Evolutionary conservation across 1,140 invertebrate genomes (phyloP).

Genomic region (Megalonaias nervosa): DNA sequence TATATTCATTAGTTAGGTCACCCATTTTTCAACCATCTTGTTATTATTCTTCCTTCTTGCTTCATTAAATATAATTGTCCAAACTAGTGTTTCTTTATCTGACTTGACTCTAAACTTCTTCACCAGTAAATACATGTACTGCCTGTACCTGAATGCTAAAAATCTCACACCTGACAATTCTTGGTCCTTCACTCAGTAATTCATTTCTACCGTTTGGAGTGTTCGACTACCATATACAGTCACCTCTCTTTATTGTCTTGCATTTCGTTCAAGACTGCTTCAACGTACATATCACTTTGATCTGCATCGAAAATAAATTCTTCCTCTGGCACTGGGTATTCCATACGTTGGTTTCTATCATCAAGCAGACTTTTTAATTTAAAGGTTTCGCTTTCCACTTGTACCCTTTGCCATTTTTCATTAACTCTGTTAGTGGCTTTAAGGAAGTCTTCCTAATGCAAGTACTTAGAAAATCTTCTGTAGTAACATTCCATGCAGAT

Average conservation of each 20-base stretch:
- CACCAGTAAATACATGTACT: conserved; percentile 37
- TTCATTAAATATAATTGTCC: conserved; percentile 32
- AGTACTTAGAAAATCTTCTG: conserved; percentile 18
- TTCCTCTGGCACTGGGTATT: conserved; percentile 13
- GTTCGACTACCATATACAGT: conserved; percentile 21
- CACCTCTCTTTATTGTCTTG: conserved; percentile 28
- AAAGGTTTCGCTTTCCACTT: conserved; percentile 9
- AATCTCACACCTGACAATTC: conserved; percentile 44
- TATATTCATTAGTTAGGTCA: conserved; percentile 49
- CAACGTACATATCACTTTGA: conserved; percentile 47
- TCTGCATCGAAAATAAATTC: conserved; percentile 57
- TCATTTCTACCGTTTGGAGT: conserved; percentile 26
- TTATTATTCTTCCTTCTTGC: conserved; percentile 45
- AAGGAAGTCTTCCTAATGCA: conserved; percentile 28
- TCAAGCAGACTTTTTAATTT: too few species aligned
- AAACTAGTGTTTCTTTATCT: conserved; percentile 37
- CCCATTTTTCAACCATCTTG: conserved; percentile 48
- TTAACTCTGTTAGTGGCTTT: conserved; percentile 34
- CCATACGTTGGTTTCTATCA: conserved; percentile 35
- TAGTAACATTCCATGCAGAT: conserved; percentile 27
- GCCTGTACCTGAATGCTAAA: conserved; percentile 34
- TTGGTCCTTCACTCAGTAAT: conserved; percentile 42
- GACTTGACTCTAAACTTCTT: conserved; percentile 39
- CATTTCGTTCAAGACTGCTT: conserved; percentile 53
- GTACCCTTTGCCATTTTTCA: conserved; percentile 26